Evolutionary conservation across 1,140 invertebrate genomes (phyloP).

Genomic region (Arion vulgaris): DNA sequence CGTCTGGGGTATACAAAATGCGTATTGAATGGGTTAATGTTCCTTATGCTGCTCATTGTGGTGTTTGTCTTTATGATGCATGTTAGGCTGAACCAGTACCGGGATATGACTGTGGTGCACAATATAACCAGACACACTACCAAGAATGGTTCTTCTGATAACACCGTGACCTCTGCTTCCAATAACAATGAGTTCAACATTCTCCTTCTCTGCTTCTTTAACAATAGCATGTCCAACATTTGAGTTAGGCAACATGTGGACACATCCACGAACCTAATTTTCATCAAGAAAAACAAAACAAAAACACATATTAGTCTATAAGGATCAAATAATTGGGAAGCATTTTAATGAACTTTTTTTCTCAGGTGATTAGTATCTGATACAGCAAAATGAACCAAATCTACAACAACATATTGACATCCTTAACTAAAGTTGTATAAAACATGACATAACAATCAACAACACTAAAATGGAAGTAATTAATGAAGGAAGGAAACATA

Average conservation of each 20-base stretch:
- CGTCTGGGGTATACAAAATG: too few relatives aligned
- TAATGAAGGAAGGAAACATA: too few relatives aligned
- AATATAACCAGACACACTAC: conserved; percentile 61
- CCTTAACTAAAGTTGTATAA: too few relatives aligned
- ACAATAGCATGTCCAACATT: conserved; percentile 56
- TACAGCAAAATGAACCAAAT: too few relatives aligned
- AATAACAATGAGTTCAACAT: conserved; percentile 56
- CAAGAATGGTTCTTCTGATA: conserved; percentile 55
- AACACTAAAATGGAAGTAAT: too few relatives aligned
- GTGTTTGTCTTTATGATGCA: conserved; percentile 5
- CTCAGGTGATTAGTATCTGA: too few relatives aligned
- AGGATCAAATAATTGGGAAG: background rate
- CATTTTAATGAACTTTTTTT: background rate
- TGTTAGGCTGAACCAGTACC: conserved; percentile 39
- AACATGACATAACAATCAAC: too few relatives aligned
- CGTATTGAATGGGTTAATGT: too few relatives aligned
- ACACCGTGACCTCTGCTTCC: conserved; percentile 58
- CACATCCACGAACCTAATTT: conserved; percentile 1
- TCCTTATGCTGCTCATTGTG: background rate
- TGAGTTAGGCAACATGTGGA: background rate
- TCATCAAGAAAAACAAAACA: background rate
- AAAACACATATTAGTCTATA: background rate
- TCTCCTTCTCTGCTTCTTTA: conserved; percentile 54
- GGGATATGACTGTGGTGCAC: conserved; percentile 60
- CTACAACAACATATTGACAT: too few relatives aligned